A percentile compares a stretch with the other conserved stretches of the same genome.
Conservation (phyloP, 2,797 vertebrate species). For the Gambelia wislizenii region DNA sequence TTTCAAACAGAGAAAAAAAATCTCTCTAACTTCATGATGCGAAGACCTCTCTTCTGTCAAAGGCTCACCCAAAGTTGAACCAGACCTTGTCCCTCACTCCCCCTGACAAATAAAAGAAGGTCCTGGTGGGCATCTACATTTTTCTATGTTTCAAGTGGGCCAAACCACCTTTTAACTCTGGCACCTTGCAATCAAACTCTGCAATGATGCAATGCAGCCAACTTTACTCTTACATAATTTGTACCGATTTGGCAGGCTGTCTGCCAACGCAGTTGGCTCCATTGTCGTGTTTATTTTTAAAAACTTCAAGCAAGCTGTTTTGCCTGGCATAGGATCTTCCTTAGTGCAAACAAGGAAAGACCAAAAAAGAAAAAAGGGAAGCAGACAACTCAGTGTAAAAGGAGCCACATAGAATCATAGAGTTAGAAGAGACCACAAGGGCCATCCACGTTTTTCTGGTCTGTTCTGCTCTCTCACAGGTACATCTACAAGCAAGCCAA, state of each 20-base stretch:
- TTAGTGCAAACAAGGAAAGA: slow-evolving; percentile 53
- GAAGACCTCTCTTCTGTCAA: background rate
- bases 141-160: too few species aligned
- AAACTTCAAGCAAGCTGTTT: slow-evolving; percentile 28
- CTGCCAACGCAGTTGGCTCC: slow-evolving; percentile 62
- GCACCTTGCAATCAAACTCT: background rate
- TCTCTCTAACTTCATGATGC: background rate
- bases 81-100: background rate
- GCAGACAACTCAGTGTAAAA: background rate
- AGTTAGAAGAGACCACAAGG: too few species aligned
- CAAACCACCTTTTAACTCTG: slow-evolving; percentile 32
- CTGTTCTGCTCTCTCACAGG: background rate
- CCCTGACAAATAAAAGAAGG: background rate
- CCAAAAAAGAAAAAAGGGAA: slow-evolving; percentile 42
- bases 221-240: slow-evolving; percentile 52
- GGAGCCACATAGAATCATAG: too few species aligned
- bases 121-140: background rate
- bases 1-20: too few species aligned
- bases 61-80: background rate
- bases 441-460: too few species aligned
- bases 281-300: background rate
- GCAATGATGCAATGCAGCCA: background rate
- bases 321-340: slow-evolving; percentile 42
- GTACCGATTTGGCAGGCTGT: slow-evolving; percentile 62
- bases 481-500: background rate